phyloP scores from a whole-genome alignment of 2,888 invertebrate genomes.

The Autographa pulchrina region DNA sequence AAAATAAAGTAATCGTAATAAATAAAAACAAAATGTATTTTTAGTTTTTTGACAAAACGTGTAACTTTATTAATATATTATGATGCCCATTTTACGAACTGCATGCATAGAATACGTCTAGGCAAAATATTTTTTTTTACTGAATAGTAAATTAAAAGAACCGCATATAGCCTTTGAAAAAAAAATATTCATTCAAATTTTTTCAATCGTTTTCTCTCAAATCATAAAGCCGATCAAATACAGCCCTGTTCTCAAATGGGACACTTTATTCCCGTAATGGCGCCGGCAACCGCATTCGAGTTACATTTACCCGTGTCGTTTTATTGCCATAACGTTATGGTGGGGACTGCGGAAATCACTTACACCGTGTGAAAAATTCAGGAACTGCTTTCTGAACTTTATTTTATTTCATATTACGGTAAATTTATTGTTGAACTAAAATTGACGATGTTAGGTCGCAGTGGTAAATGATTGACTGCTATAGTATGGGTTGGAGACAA shows the following conservation, averaged over 20 bases:
- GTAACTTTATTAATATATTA: too few species aligned
- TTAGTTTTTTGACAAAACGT: too few species aligned
- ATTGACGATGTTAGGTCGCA: neutral
- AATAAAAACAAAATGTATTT: too few species aligned
- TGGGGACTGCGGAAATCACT: conserved; percentile 64
- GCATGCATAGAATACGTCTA: too few species aligned
- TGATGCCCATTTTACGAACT: too few species aligned
- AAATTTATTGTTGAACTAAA: neutral
- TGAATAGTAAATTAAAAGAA: too few species aligned
- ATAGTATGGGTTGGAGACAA: too few species aligned
- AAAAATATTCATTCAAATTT: too few species aligned
- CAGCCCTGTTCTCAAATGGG: conserved; percentile 82
- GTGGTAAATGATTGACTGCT: too few species aligned
- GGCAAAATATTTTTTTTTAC: too few species aligned
- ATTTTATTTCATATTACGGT: conserved; percentile 21
- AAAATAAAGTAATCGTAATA: too few species aligned
- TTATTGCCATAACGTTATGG: conserved; percentile 78
- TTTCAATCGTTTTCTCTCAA: neutral
- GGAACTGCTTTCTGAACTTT: conserved; percentile 25
- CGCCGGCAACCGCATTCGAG: conserved; percentile 75
- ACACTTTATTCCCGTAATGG: conserved; percentile 84
- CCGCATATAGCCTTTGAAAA: too few species aligned
- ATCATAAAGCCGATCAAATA: conserved; percentile 57
- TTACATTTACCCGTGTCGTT: conserved; percentile 83
- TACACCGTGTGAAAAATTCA: conserved; percentile 73